A percentile compares a stretch with the other conserved stretches of the same genome.
phyloP scores from a whole-genome alignment of 2,888 invertebrate species.

The Zygogramma bicolorata region DNA sequence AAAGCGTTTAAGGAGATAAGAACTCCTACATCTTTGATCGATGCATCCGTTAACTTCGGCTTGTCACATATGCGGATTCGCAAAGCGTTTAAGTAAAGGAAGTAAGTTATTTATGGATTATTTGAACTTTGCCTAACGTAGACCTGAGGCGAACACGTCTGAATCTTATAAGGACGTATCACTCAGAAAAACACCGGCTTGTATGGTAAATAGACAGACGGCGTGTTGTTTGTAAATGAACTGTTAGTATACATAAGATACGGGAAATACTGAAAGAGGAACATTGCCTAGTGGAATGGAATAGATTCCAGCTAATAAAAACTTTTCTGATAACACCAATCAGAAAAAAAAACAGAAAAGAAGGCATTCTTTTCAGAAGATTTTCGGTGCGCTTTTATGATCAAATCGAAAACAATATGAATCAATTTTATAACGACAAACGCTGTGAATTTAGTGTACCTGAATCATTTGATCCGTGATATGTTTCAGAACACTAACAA shows the following conservation, averaged over 20 bases:
- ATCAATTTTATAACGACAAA: no score
- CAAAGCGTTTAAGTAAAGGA: constrained; percentile 41
- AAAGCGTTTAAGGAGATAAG: constrained; percentile 50
- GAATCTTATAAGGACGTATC: constrained; percentile 42
- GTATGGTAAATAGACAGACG: constrained; percentile 44
- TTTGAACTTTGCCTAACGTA: constrained; percentile 53
- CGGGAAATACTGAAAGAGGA: neutral
- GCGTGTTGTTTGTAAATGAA: constrained; percentile 45
- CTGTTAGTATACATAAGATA: constrained; percentile 12
- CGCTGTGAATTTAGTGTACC: no score
- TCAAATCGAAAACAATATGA: no score
- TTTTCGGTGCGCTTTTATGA: no score
- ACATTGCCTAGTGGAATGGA: neutral
- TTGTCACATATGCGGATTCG: constrained; percentile 21
- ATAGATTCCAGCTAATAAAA: no score
- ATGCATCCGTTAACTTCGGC: constrained; percentile 46
- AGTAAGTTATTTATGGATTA: constrained; percentile 54
- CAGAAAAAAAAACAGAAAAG: no score
- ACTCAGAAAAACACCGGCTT: constrained; percentile 45
- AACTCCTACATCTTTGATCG: constrained; percentile 51
- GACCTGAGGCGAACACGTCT: constrained; percentile 31
- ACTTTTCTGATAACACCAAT: no score
- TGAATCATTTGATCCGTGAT: no score
- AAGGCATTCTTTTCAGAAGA: no score
- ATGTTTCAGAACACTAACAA: neutral